Base-by-base conservation (phyloP, 2,113 vertebrate genomes). In the Tylochromis polylepis region DNA sequence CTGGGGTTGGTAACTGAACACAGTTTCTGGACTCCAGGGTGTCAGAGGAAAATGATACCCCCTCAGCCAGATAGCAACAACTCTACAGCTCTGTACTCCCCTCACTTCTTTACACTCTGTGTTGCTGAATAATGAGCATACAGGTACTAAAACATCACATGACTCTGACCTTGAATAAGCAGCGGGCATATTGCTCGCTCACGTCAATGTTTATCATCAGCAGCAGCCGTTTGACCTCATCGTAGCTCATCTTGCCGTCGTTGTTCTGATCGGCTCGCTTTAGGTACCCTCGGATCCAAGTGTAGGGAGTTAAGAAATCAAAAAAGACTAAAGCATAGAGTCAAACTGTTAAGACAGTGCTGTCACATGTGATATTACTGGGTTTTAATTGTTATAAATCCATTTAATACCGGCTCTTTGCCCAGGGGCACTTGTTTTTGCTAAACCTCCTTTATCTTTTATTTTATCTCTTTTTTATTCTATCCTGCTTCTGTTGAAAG, bases 201-300 rank as follows among this genome's bases (percentile, higher is more conserved):
- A 99, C 96, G 92, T 99, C 96, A 3, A 99, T 97, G 88, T 99
- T 99, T 92, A 99, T 97, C 97, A 99, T 98, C 92, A 96, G 95
- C 43, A 99, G 96, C 92, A 99, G 97, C 90, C 92, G 95, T 88
- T 97, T 97, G 88, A 99, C 97, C 92, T 99, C 98, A 8, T 97
- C 96, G 91, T 99, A 99, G 87, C 96, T 98, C 98, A 99, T 99
- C 94, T 97, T 98, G 59, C 97, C 97, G 55, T 99, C 98, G 87
- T 97, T 97, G 94, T 99, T 96, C 85, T 97, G 96, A 94, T 99
- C 98, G 0, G 98, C 98, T 57, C 95, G 95, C 88, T 93, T 97
- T 93, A 99, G 96, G 88, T 99, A 98, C 82, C 97, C 93, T 0
- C 97, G 96, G 95, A 99, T 99, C 98, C 98, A 99, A 87, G 96